These are phyloP conservation scores for Sylvilagus floridanus DNA, from an alignment of 2,797 vertebrate genomes.

Conservation along the genomic window DNA sequence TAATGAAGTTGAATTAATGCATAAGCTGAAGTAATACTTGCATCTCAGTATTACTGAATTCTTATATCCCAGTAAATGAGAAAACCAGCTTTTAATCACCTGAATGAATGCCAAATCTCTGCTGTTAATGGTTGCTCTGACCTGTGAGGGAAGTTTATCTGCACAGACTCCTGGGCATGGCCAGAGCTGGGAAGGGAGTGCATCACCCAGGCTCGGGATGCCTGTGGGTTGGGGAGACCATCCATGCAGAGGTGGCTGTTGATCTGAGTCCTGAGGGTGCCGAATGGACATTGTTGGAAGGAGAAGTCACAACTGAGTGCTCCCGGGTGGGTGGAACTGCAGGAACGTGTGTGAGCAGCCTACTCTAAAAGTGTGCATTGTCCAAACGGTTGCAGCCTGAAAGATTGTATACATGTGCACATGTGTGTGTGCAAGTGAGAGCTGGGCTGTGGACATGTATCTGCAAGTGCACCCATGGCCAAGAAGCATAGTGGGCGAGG, in stretches of 20 bases:
- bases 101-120: not conserved
- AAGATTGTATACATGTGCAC: fast-evolving
- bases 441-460: too few relatives aligned
- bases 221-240: not conserved
- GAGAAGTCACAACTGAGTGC: too few relatives aligned
- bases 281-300: fast-evolving
- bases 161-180: fast-evolving
- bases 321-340: fast-evolving
- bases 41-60: not conserved
- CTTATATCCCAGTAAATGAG: not conserved
- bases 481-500: not conserved
- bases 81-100: not conserved
- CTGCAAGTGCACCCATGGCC: fast-evolving
- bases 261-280: too few relatives aligned
- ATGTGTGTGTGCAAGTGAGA: not conserved
- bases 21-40: not conserved
- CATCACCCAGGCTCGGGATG: not conserved
- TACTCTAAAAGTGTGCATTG: fast-evolving
- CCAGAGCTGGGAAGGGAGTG: not conserved
- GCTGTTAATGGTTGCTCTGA: not conserved
- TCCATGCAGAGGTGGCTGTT: fast-evolving
- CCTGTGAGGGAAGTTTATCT: not conserved
- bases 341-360: fast-evolving
- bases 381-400: not conserved
- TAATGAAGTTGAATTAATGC: not conserved